A percentile compares a stretch with the other conserved stretches of the same genome.
These are phyloP conservation scores for Triplophysa tibetana DNA, from an alignment of 2,113 vertebrate species.

Conservation along the genomic window DNA sequence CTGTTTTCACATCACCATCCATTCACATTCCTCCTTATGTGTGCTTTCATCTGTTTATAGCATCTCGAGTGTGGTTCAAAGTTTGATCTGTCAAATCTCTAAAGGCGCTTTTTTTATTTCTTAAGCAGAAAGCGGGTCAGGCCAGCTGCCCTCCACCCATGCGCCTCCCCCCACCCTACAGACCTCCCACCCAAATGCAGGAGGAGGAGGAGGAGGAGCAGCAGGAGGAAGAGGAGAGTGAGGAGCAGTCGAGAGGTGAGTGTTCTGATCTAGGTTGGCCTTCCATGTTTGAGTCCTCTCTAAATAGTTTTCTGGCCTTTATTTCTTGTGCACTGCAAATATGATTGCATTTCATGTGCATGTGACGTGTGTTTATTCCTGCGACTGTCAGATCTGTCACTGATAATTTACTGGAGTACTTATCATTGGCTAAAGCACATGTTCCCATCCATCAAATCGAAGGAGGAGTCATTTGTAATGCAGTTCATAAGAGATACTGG, in stretches of 20 bases:
- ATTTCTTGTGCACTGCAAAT: too few species aligned
- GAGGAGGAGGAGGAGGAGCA: slow-evolving; percentile 57
- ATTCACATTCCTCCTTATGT: not conserved
- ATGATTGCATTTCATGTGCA: not conserved
- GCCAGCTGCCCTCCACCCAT: slow-evolving; percentile 74
- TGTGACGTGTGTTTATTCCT: not conserved
- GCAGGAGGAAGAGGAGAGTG: slow-evolving; percentile 46
- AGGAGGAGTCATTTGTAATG: not conserved
- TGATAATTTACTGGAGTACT: not conserved
- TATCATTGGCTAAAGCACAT: slow-evolving; percentile 12
- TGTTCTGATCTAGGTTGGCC: not conserved
- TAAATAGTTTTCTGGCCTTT: too few species aligned
- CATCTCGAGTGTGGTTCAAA: not conserved
- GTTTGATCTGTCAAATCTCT: not conserved
- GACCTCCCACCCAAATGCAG: slow-evolving; percentile 64
- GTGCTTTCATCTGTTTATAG: not conserved
- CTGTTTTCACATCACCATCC: not conserved
- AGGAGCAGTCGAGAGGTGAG: slow-evolving; percentile 70
- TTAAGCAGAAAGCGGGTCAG: slow-evolving; percentile 55
- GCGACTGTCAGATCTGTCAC: slow-evolving; percentile 11
- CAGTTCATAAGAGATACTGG: slow-evolving; percentile 3
- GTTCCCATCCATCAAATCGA: slow-evolving; percentile 35
- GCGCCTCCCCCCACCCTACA: slow-evolving; percentile 88
- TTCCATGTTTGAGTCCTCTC: too few species aligned
- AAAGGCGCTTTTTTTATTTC: not conserved